Evolutionary conservation across 2,888 invertebrate genomes (phyloP).

Genomic region (Microplitis deprimator): DNA sequence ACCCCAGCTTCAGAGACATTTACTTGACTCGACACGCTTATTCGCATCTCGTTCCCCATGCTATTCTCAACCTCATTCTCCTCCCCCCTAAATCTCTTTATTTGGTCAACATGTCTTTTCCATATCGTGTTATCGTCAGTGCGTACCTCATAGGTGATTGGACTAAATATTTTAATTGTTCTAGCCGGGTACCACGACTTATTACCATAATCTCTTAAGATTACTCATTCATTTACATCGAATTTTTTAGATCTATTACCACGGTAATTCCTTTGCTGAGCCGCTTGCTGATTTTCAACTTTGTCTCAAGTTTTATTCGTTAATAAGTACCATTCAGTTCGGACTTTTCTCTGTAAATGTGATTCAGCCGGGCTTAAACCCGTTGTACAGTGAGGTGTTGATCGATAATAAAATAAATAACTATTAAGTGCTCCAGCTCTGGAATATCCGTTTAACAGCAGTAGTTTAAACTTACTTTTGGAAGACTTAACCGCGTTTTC

Average conservation of each 20-base stretch:
- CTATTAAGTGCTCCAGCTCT: conserved; percentile 28
- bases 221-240: conserved; percentile 18
- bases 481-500: conserved; percentile 50
- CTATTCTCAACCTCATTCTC: no score
- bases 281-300: conserved; percentile 23
- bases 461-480: conserved; percentile 43
- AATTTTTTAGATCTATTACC: conserved; percentile 24
- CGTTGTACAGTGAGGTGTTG: conserved; percentile 38
- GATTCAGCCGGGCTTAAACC: conserved; percentile 38
- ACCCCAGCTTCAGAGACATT: no score
- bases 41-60: no score
- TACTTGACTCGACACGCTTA: no score
- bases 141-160: conserved; percentile 3
- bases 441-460: conserved; percentile 11
- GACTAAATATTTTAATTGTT: conserved; percentile 15
- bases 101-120: conserved; percentile 26
- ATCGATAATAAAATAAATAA: conserved; percentile 38
- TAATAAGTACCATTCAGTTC: conserved; percentile 35
- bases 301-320: conserved; percentile 18
- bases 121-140: conserved; percentile 19
- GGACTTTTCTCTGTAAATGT: conserved; percentile 31
- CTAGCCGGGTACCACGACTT: no score
- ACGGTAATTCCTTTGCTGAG: conserved; percentile 21
- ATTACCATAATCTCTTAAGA: conserved; percentile 26
- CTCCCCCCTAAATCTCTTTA: neutral